Evolutionary conservation across 2,113 vertebrate species (phyloP), one percentile per base, ranked within the genome.

Genomic region (Cathartes aura): DNA sequence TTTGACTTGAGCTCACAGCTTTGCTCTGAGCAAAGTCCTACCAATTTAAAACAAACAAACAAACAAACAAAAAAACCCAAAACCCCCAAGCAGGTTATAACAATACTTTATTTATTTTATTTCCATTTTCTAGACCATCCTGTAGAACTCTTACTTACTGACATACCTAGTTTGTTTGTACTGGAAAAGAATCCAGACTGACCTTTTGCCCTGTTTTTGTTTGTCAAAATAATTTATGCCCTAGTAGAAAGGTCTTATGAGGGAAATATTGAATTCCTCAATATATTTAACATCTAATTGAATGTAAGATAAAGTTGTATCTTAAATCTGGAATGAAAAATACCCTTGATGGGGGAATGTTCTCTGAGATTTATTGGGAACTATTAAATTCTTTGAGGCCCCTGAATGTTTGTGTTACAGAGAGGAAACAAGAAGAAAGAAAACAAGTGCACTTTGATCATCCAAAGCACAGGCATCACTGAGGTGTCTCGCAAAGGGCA

Each of bases 401-500:
- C 9, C 23, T 63, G n/a, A 40, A 67, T 52, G 5, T 86, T 56
- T 63, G 17, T 83, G 12, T 40, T 64, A 48, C 5, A 7, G 45
- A 68, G n/a, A 85, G 83, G 63, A 56, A 88, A 58, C 11, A 32
- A 60, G 50, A 62, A 71, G 45, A 63, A 74, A 62, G 34, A 19
- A 56, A 47, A 63, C 4, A 64, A 63, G 19, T 47, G 36, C 15
- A 1, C 12, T 68, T n/a, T n/a, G 20, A 16, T 78, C 6, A 26
- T 47, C 13, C 22, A 17, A 72, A 79, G 42, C 27, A 14, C 21
- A 27, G 42, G 8, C 8, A 7, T 73, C 40, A n/a, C 53, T 48
- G 55, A 75, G 34, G 15, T 9, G 5, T 38, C 64, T 43, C 1
- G 0, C 1, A 3, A 43, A 74, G 53, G 16, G 30, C 60, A 59